These are phyloP conservation scores for Pantherophis vulpinus DNA, from an alignment of 2,797 vertebrate genomes.

Conservation along the genomic window DNA sequence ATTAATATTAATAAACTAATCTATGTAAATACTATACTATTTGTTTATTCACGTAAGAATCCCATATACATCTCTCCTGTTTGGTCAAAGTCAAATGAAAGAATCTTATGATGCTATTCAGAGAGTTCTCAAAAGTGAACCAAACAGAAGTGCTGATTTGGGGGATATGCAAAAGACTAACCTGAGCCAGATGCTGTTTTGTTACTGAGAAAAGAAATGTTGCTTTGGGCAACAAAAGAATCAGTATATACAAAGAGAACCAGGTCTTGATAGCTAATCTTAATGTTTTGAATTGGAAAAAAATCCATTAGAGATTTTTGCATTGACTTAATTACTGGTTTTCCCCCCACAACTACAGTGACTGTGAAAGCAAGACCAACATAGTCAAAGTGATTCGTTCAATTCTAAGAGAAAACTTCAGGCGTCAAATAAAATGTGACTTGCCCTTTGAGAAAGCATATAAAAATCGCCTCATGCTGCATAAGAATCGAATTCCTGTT, in stretches of 20 bases:
- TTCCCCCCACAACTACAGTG: conserved; percentile 68
- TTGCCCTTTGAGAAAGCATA: conserved; percentile 75
- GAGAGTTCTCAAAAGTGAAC: background rate
- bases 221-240: background rate
- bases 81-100: background rate
- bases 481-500: conserved; percentile 81
- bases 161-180: background rate
- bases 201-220: background rate
- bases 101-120: background rate
- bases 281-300: background rate
- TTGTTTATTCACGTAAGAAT: background rate
- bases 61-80: background rate
- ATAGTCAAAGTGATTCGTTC: conserved; percentile 93
- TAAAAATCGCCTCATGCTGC: conserved; percentile 80
- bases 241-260: background rate
- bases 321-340: background rate
- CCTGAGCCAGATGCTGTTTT: background rate
- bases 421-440: conserved; percentile 83
- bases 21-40: background rate
- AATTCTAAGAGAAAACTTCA: conserved; percentile 88
- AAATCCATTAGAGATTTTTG: too few species aligned
- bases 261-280: background rate
- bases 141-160: background rate
- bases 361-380: conserved; percentile 87
- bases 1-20: background rate